A percentile compares a stretch with the other conserved stretches of the same genome.
Evolutionary conservation across 2,888 invertebrate genomes (phyloP).

Genomic region (Thelaira solivaga): DNA sequence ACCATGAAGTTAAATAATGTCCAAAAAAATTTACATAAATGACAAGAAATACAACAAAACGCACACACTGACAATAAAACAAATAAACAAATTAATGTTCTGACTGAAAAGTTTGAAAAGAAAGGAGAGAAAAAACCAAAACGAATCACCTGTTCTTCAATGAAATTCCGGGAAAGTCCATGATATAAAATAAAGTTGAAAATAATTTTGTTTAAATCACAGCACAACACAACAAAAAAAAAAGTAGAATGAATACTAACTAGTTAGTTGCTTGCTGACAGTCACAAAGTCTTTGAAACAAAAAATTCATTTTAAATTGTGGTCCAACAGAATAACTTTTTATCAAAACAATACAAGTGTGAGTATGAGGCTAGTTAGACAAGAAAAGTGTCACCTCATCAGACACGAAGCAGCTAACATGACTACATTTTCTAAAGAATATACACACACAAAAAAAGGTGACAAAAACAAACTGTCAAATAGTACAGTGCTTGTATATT

Average conservation of each 20-base stretch:
- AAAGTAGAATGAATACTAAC: neutral
- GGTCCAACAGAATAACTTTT: neutral
- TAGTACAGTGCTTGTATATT: conserved; percentile 14
- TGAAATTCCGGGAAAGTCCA: conserved; percentile 72
- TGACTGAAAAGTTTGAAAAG: neutral
- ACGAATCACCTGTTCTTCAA: conserved; percentile 66
- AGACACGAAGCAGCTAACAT: neutral
- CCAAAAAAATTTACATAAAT: conserved; percentile 26
- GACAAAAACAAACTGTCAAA: conserved; percentile 56
- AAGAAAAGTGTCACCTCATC: conserved; percentile 55
- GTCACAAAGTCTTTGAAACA: neutral
- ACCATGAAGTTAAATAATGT: conserved; percentile 47
- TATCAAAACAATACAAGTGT: conserved; percentile 10
- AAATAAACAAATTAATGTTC: conserved; percentile 9
- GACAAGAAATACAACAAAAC: conserved; percentile 23
- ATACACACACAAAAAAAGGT: conserved; percentile 36
- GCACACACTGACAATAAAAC: conserved; percentile 33
- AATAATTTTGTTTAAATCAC: conserved; percentile 71
- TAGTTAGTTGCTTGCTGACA: too few species aligned
- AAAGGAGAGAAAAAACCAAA: neutral
- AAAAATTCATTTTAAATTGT: conserved; percentile 26
- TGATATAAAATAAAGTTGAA: conserved; percentile 63
- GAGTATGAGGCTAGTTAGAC: conserved; percentile 37
- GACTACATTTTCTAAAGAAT: too few species aligned
- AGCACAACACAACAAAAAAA: conserved; percentile 31